A percentile compares a stretch with the other conserved stretches of the same genome.
These are phyloP conservation scores for Capricornis sumatraensis DNA, from an alignment of 2,113 vertebrate species.

Conservation along the genomic window DNA sequence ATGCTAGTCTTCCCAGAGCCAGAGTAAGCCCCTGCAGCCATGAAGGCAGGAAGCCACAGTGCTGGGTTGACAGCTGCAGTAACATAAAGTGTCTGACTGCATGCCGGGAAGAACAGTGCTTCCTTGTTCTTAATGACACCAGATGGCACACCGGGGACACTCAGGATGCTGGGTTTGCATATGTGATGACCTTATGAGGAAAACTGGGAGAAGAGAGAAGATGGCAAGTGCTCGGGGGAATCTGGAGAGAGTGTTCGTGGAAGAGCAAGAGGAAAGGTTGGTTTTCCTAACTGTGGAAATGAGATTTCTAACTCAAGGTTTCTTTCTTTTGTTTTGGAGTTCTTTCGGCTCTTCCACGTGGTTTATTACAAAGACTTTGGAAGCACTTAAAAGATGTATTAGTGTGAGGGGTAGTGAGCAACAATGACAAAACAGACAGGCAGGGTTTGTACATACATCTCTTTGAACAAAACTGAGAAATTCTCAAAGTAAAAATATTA, in stretches of 20 bases:
- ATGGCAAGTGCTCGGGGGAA: background rate
- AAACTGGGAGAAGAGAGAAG: background rate
- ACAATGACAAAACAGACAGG: background rate
- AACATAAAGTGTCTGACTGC: conserved; percentile 44
- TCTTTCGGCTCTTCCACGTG: background rate
- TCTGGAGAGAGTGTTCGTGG: background rate
- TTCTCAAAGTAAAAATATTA: background rate
- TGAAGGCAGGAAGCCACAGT: conserved; percentile 43
- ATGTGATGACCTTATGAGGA: conserved; percentile 2
- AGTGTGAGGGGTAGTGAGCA: background rate
- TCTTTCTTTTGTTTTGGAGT: background rate
- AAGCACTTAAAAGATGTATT: conserved; percentile 19
- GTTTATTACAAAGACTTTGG: background rate
- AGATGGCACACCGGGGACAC: conserved; percentile 48
- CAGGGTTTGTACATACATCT: background rate
- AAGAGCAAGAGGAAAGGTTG: background rate
- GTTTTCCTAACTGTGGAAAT: background rate
- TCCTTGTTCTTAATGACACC: conserved; percentile 57
- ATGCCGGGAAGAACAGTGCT: background rate
- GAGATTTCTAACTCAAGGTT: background rate
- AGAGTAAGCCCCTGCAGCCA: conserved; percentile 39
- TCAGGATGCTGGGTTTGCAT: background rate
- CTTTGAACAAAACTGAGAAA: conserved; percentile 2
- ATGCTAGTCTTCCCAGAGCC: background rate
- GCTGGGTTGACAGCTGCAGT: conserved; percentile 47